A percentile compares a stretch with the other conserved stretches of the same genome.
These are phyloP conservation scores for Phaenicophaeus curvirostris DNA, from an alignment of 2,797 vertebrate genomes.

Conservation along the genomic window DNA sequence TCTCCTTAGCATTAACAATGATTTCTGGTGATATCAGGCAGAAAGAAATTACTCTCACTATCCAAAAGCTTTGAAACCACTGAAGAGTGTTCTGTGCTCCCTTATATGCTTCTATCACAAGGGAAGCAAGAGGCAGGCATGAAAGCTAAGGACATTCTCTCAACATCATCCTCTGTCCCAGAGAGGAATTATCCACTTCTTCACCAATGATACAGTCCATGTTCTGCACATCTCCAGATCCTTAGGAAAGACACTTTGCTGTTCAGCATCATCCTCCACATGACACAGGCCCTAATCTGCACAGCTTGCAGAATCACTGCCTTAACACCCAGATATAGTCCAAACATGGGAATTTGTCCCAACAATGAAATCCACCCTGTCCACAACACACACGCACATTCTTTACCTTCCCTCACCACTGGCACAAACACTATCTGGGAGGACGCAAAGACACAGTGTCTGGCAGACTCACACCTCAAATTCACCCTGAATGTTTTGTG, in stretches of 20 bases:
- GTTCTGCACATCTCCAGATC: too few species aligned
- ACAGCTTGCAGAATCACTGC: too few species aligned
- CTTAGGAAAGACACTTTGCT: background rate
- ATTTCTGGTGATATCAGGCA: too few species aligned
- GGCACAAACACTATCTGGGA: too few species aligned
- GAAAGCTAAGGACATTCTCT: background rate
- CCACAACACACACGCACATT: background rate
- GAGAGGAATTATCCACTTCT: too few species aligned
- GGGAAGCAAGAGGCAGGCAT: fast-evolving
- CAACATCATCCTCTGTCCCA: fast-evolving
- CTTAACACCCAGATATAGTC: background rate
- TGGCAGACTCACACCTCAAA: too few species aligned
- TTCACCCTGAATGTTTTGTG: too few species aligned
- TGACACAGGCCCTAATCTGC: background rate
- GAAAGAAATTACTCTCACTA: background rate
- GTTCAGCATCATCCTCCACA: background rate
- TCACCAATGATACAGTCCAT: too few species aligned
- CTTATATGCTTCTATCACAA: fast-evolving
- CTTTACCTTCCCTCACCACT: background rate
- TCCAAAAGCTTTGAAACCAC: background rate
- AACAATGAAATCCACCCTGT: background rate
- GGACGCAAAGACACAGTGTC: too few species aligned
- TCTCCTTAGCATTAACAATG: too few species aligned
- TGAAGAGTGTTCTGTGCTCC: background rate
- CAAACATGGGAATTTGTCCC: background rate